Evolutionary conservation across 2,113 vertebrate genomes (phyloP).

Genomic region (Alligator sinensis): DNA sequence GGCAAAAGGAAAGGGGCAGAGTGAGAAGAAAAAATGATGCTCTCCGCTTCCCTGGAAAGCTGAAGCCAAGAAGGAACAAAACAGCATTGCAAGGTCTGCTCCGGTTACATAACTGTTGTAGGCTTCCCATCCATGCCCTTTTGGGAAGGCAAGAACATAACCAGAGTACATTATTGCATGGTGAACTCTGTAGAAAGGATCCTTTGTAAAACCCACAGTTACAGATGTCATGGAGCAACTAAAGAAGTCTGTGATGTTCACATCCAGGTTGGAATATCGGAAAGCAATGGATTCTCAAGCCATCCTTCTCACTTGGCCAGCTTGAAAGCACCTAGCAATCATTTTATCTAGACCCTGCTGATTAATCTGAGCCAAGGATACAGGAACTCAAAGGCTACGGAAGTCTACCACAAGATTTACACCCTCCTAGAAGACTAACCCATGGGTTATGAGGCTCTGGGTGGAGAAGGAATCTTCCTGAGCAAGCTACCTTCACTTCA

Average conservation of each 20-base stretch:
- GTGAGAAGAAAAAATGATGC: neutral
- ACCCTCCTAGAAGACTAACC: neutral
- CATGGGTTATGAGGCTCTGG: neutral
- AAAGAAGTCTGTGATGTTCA: rapidly evolving
- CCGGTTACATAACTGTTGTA: neutral
- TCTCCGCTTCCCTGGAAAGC: neutral
- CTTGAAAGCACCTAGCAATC: neutral
- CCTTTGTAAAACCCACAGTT: rapidly evolving
- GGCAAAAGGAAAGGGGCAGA: constrained; percentile 50
- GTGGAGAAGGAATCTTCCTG: neutral
- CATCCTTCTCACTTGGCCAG: neutral
- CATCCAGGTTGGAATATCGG: neutral
- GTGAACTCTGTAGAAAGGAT: neutral
- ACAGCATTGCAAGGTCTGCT: neutral
- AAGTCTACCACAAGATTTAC: neutral
- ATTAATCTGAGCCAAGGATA: neutral
- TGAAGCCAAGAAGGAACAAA: neutral
- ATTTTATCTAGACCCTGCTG: neutral
- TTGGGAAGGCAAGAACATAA: neutral
- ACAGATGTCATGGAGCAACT: neutral
- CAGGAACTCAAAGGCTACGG: neutral
- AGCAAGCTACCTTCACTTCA: neutral
- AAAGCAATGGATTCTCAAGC: neutral
- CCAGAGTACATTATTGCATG: rapidly evolving
- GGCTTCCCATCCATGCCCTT: neutral